Percentiles rank a stretch among this genome's conserved stretches.
Conservation (phyloP, 2,888 invertebrate genomes). For the Synanthedon myopaeformis region DNA sequence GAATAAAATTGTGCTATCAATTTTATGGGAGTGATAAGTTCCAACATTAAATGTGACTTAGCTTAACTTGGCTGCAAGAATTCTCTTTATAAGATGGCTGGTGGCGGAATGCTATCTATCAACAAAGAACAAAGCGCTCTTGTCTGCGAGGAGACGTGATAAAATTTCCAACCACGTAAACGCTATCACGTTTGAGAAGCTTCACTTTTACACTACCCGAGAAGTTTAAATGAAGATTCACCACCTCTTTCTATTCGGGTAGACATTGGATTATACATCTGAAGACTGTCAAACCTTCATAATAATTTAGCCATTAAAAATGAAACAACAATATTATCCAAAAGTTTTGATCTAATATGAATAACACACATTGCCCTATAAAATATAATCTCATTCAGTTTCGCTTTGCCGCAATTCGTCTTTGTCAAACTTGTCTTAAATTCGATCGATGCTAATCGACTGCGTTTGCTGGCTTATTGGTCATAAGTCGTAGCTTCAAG, state of each 20-base stretch:
- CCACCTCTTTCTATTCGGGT: too few species aligned
- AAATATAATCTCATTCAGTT: background rate
- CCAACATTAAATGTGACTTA: background rate
- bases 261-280: too few species aligned
- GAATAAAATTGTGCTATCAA: slow-evolving; percentile 13
- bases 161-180: slow-evolving; percentile 38
- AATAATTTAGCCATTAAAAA: too few species aligned
- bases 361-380: background rate
- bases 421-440: slow-evolving; percentile 4
- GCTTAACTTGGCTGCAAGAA: slow-evolving; percentile 11
- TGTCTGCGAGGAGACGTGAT: slow-evolving; percentile 26
- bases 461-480: background rate
- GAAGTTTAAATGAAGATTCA: background rate
- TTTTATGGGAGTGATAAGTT: slow-evolving; percentile 11
- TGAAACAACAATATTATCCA: too few species aligned
- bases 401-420: slow-evolving; percentile 1
- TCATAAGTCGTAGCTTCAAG: background rate
- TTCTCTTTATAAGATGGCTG: slow-evolving; percentile 22
- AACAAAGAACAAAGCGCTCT: slow-evolving; percentile 34
- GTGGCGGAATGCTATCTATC: slow-evolving; percentile 29
- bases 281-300: too few species aligned
- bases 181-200: slow-evolving; percentile 21
- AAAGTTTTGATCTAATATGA: background rate
- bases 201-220: background rate
- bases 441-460: slow-evolving; percentile 5